phyloP scores from a whole-genome alignment of 2,888 invertebrate species.

The Ophion ventricosus region DNA sequence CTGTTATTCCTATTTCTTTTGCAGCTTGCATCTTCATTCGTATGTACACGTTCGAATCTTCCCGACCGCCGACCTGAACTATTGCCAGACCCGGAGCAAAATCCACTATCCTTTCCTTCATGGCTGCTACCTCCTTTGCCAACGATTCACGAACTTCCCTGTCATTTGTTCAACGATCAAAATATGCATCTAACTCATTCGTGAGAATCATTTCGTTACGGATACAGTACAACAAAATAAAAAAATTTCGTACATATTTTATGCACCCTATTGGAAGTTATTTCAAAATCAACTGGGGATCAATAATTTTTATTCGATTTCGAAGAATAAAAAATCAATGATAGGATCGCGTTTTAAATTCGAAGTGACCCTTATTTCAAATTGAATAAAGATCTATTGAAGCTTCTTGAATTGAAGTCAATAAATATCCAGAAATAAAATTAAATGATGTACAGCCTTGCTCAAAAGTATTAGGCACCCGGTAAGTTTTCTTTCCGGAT shows the following conservation, averaged over 20 bases:
- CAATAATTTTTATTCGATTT: neutral
- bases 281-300: neutral
- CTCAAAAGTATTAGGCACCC: too few species aligned
- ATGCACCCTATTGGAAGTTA: neutral
- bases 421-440: too few species aligned
- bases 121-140: conserved; percentile 86
- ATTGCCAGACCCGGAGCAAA: conserved; percentile 93
- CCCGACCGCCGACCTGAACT: conserved; percentile 97
- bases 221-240: too few species aligned
- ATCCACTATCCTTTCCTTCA: conserved; percentile 85
- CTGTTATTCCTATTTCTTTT: conserved; percentile 93
- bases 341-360: too few species aligned
- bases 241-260: too few species aligned
- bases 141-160: conserved; percentile 90
- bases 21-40: conserved; percentile 97
- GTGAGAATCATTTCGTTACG: neutral
- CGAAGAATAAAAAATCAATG: neutral
- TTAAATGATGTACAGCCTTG: too few species aligned
- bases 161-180: conserved; percentile 38
- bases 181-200: neutral
- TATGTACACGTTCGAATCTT: conserved; percentile 99
- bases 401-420: too few species aligned
- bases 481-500: too few species aligned
- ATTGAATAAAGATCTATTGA: too few species aligned
- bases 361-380: too few species aligned